Evolutionary conservation across 2,888 invertebrate species (phyloP).

Genomic region (Melipona bicolor): DNA sequence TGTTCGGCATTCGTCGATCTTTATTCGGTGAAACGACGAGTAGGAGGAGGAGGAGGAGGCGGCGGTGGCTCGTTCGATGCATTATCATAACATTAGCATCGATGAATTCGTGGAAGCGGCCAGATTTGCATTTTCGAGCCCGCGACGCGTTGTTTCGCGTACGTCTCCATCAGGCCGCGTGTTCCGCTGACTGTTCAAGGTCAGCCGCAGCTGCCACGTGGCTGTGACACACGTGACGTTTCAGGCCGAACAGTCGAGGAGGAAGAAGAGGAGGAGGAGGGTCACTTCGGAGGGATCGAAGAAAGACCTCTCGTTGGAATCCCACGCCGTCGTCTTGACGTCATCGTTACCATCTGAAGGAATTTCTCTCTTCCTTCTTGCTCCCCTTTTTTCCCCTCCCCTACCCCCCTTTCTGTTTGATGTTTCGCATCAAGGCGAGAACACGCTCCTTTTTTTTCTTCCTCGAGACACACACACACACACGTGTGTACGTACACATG

Average conservation of each 20-base stretch:
- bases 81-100: slow-evolving; percentile 74
- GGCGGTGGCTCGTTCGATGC: slow-evolving; percentile 46
- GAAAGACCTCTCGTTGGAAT: slow-evolving; percentile 28
- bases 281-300: slow-evolving; percentile 10
- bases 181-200: slow-evolving; percentile 69
- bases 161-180: slow-evolving; percentile 66
- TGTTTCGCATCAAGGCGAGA: slow-evolving; percentile 9
- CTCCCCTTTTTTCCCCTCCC: not conserved
- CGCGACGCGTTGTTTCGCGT: slow-evolving; percentile 41
- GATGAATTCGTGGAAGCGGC: slow-evolving; percentile 70
- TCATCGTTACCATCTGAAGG: slow-evolving; percentile 27
- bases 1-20: slow-evolving; percentile 64
- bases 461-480: not conserved
- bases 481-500: not conserved
- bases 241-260: slow-evolving; percentile 27
- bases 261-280: slow-evolving; percentile 3
- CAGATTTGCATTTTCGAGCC: slow-evolving; percentile 68
- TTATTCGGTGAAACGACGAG: slow-evolving; percentile 56
- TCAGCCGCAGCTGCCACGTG: slow-evolving; percentile 67
- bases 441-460: not conserved
- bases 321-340: slow-evolving; percentile 44
- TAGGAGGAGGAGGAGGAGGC: not conserved
- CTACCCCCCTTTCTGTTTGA: not conserved
- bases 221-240: slow-evolving; percentile 66
- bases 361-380: slow-evolving; percentile 28